Evolutionary conservation across 1,140 invertebrate genomes (phyloP), one percentile per base, ranked within the genome.

Genomic region (Drosophila nasuta): DNA sequence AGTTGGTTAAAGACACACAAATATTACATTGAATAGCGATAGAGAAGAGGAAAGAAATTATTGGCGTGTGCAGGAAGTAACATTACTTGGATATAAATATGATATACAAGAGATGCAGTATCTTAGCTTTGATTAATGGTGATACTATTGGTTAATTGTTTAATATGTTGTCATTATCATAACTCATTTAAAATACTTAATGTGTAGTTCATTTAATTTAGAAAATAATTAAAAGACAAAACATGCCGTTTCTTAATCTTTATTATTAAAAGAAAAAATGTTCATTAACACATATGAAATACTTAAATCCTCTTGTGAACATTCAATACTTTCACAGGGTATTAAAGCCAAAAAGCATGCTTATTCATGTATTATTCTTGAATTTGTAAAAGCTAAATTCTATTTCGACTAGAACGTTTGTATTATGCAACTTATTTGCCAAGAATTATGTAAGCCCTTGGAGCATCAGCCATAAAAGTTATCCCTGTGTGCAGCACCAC

Each of bases 371-470:
- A 35, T 52, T 59, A 52, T 52, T 58, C 52, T 20, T 17, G 56
- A 66, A 58, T 66, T 49, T 49, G 33, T 45, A 57, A 28, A 13
- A 66, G 62, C 62, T 33, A 51, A 66, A 72, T 66, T 66, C 54
- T 58, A 72, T 72, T 57, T 66, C 69, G 57, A 66, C 33, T 65
- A 54, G 45, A 49, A 46, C 51, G 20, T 38, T 71, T 49, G 35
- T 66, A 66, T 72, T 66, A 66, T 71, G 60, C 20, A 64, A 71
- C 60, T 35, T 70, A 52, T 64, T 70, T 54, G 68, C 10, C 8
- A 46, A 71, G 66, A 41, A 69, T 60, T 60, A 60, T 51, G 25
- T 51, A 52, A 71, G 43, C 68, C 62, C 51, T 57, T 45, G 35
- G 57, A 69, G 57, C 35, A 57, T 62, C 57, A 54, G 35, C 38